These are phyloP conservation scores for Aphis craccivora DNA, from an alignment of 1,140 invertebrate genomes.

Conservation along the genomic window DNA sequence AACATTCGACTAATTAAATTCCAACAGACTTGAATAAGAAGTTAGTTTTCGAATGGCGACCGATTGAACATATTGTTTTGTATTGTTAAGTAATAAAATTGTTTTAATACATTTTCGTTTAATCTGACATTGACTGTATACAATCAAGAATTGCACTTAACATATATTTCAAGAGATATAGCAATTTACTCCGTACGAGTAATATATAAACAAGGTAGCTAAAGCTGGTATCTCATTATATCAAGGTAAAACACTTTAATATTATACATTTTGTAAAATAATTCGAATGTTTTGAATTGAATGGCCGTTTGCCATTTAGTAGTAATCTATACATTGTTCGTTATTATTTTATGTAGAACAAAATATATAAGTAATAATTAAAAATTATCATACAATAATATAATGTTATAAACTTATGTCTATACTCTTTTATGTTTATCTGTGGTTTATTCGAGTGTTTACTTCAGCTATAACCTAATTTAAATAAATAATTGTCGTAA, in stretches of 20 bases:
- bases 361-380: not conserved
- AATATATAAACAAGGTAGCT: not conserved
- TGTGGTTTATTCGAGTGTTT: not conserved
- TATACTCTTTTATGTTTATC: not conserved
- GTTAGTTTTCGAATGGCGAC: not conserved
- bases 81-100: not conserved
- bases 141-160: not conserved
- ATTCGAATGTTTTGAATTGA: not conserved
- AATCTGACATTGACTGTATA: not conserved
- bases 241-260: not conserved
- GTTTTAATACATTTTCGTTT: not conserved
- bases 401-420: not conserved
- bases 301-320: not conserved
- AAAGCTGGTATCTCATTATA: not conserved
- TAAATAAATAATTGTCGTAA: slow-evolving; percentile 9
- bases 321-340: not conserved
- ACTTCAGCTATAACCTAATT: not conserved
- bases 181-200: not conserved
- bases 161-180: not conserved
- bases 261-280: not conserved
- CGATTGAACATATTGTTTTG: not conserved
- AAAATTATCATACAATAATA: not conserved
- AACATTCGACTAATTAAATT: not conserved
- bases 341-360: not conserved
- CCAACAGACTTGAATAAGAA: not conserved